A percentile compares a stretch with the other conserved stretches of the same genome.
Conservation (phyloP, 2,113 vertebrate species). For the Semicossyphus pulcher region DNA sequence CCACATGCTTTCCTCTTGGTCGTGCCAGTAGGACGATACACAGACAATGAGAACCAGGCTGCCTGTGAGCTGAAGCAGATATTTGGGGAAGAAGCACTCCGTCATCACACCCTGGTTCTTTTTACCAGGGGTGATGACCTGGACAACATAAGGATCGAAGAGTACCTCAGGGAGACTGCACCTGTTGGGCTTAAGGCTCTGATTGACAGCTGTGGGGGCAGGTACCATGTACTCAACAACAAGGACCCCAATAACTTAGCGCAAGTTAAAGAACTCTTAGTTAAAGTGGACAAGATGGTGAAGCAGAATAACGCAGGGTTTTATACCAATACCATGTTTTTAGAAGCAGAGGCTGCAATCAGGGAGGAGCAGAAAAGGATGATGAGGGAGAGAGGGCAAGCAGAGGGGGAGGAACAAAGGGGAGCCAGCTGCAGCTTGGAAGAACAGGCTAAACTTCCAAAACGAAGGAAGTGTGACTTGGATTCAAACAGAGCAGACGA, state of each 20-base stretch:
- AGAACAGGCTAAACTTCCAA: slow-evolving; percentile 23
- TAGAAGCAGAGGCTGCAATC: slow-evolving; percentile 76
- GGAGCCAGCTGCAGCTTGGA: background rate
- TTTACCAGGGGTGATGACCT: slow-evolving; percentile 83
- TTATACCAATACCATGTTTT: slow-evolving; percentile 78
- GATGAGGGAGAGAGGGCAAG: slow-evolving; percentile 54
- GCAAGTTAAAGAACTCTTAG: slow-evolving; percentile 77
- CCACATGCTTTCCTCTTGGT: slow-evolving; percentile 84
- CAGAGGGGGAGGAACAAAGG: slow-evolving; percentile 23
- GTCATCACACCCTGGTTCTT: slow-evolving; percentile 78
- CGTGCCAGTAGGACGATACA: slow-evolving; percentile 82
- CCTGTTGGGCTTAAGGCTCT: slow-evolving; percentile 70
- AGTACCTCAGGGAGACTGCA: slow-evolving; percentile 67
- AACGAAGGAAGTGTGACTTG: slow-evolving; percentile 68
- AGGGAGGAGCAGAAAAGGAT: slow-evolving; percentile 76
- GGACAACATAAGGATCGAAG: slow-evolving; percentile 66
- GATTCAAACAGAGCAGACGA: slow-evolving; percentile 23
- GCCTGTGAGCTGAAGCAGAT: slow-evolving; percentile 66
- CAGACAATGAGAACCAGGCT: slow-evolving; percentile 68
- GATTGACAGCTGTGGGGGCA: slow-evolving; percentile 76
- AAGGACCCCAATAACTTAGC: slow-evolving; percentile 54
- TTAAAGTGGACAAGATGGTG: slow-evolving; percentile 79
- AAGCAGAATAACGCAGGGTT: slow-evolving; percentile 51
- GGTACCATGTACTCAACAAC: slow-evolving; percentile 84
- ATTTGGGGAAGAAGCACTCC: slow-evolving; percentile 78